Evolutionary conservation across 2,797 vertebrate genomes (phyloP).

Genomic region (Acanthiza pusilla): DNA sequence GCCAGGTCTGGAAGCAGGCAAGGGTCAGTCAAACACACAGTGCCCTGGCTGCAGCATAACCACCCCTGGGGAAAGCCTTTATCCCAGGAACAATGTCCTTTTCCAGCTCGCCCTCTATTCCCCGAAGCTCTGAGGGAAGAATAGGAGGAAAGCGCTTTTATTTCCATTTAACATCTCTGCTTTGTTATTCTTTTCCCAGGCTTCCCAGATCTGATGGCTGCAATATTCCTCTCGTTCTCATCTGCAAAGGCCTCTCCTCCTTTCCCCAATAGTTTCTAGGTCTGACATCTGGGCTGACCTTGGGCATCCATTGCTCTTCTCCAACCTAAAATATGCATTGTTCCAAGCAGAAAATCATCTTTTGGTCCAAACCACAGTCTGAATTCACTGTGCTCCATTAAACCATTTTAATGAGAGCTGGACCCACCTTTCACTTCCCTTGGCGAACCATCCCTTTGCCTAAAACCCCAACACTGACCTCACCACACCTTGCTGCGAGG

Average conservation of each 20-base stretch:
- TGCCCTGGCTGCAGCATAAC: not conserved
- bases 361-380: not conserved
- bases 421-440: not conserved
- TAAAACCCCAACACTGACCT: not conserved
- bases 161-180: not conserved
- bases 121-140: not conserved
- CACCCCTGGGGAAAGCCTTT: not conserved
- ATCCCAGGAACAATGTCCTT: not conserved
- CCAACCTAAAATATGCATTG: not conserved
- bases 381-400: not conserved
- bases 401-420: not conserved
- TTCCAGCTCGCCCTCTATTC: not conserved
- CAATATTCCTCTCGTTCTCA: not conserved
- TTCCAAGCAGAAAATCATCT: not conserved
- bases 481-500: not conserved
- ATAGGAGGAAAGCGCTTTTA: constrained; percentile 16
- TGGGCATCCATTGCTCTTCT: not conserved
- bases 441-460: not conserved
- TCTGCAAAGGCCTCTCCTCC: not conserved
- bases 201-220: not conserved
- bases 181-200: constrained; percentile 7
- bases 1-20: not conserved
- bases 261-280: not conserved
- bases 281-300: not conserved
- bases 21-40: not conserved